These are phyloP conservation scores for Oconnorella tubifera DNA, from an alignment of 2,888 invertebrate genomes.

Conservation along the genomic window DNA sequence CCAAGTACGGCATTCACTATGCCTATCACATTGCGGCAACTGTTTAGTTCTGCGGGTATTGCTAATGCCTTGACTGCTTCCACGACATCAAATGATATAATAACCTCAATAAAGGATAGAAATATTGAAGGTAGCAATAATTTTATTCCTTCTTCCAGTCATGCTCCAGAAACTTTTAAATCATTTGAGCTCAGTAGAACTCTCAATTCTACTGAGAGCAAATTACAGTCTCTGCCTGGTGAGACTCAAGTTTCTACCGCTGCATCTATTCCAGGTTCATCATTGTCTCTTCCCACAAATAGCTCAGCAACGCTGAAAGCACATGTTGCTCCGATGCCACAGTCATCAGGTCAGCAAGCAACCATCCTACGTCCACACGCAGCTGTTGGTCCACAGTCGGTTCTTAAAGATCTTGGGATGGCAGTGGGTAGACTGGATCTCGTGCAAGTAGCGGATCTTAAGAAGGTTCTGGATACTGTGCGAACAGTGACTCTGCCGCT, in stretches of 20 bases:
- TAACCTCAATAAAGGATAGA: too few relatives aligned
- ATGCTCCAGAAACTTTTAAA: neutral
- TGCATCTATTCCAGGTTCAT: neutral
- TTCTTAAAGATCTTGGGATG: neutral
- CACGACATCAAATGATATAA: too few relatives aligned
- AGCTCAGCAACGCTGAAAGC: neutral
- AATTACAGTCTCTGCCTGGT: too few relatives aligned
- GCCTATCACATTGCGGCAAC: neutral
- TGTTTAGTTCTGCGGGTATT: slow-evolving; percentile 3
- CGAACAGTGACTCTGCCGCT: too few relatives aligned
- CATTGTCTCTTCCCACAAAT: too few relatives aligned
- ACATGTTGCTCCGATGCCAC: neutral
- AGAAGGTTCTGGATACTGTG: slow-evolving; percentile 24
- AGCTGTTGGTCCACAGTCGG: neutral
- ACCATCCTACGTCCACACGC: neutral
- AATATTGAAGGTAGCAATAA: too few relatives aligned
- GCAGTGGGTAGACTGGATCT: slow-evolving; percentile 12
- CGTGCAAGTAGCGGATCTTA: slow-evolving; percentile 24
- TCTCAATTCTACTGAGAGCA: too few relatives aligned
- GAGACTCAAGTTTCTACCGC: neutral
- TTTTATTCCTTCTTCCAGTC: too few relatives aligned
- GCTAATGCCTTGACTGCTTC: neutral
- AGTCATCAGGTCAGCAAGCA: neutral
- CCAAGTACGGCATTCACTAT: neutral
- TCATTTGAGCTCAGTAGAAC: too few relatives aligned